Evolutionary conservation across 2,888 invertebrate genomes (phyloP).

Genomic region (Ormyrus nitidulus): DNA sequence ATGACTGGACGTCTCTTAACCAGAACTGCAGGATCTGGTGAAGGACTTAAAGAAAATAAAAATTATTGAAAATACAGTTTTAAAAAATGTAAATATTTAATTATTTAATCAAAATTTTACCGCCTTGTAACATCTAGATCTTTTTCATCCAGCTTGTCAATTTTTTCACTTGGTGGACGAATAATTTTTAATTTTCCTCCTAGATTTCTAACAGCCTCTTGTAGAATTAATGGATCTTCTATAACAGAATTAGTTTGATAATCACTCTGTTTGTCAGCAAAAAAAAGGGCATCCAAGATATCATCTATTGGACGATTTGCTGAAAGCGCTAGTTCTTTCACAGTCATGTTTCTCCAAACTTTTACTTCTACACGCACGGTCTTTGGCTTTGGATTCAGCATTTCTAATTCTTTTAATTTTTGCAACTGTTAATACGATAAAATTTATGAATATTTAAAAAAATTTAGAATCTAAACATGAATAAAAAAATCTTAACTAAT

Average conservation of each 20-base stretch:
- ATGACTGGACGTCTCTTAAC: constrained; percentile 92
- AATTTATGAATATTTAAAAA: constrained; percentile 18
- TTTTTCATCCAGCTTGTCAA: constrained; percentile 73
- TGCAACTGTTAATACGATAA: constrained; percentile 59
- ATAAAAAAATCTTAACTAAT: neutral
- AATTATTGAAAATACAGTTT: constrained; percentile 1
- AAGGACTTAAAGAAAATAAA: constrained; percentile 74
- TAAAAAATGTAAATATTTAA: constrained; percentile 60
- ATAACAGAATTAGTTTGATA: constrained; percentile 79
- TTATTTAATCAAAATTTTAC: constrained; percentile 59
- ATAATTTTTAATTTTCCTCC: constrained; percentile 81
- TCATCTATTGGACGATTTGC: constrained; percentile 82
- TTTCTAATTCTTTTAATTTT: constrained; percentile 77
- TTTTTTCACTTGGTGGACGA: constrained; percentile 58
- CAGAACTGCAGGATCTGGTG: constrained; percentile 81
- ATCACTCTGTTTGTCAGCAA: constrained; percentile 79
- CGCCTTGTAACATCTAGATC: constrained; percentile 65
- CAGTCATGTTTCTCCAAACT: constrained; percentile 89
- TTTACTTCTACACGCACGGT: constrained; percentile 76
- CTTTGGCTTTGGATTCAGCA: constrained; percentile 79
- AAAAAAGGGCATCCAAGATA: constrained; percentile 83
- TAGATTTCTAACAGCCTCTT: constrained; percentile 82
- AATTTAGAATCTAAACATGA: constrained; percentile 12
- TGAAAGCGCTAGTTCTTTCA: constrained; percentile 83
- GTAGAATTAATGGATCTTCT: constrained; percentile 81